Base-by-base conservation (phyloP, 35 echinoderm and acorn worm species). In the Eucidaris tribuloides region DNA sequence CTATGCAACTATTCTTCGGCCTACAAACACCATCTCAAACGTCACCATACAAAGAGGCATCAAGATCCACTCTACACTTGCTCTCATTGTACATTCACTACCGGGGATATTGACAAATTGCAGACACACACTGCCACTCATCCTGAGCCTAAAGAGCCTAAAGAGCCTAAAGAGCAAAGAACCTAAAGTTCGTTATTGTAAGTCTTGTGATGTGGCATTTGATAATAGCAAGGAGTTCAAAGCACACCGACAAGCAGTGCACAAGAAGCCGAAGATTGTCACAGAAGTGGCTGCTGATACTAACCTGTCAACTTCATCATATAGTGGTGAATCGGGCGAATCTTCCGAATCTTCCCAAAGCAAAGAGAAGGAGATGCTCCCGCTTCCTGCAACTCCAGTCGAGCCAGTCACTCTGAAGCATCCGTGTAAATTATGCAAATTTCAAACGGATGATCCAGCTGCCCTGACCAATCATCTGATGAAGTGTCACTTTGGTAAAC, bases 11-110 rank as follows among this genome's bases (percentile, higher is more conserved):
- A 94, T 46, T 70, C 87, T 2, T 90, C 92, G 1, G 92, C 92
- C 7, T 94, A 94, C 77, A 89, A 89, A 34, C 92, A 94, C 44
- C 92, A 94, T 29, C 57, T 94, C 32, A 89, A 85, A 45, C 81
- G 92, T 15, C 92, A 94, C 59, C 81, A 89, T 20, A 74, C 68
- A 27, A 89, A 83, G 62, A 66, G 79, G 1, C 87, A 89, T 48
- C 66, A 80, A 42, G 55, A 54, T 3, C 79, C 81, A 20, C 87
- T 89, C 17, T 77, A 85, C 34, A 70, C 46, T 20, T 94, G 92
- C 65, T 46, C 61, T 9, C 63, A 74, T 33, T 89, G 92, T 50
- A 78, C 72, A 9, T 84, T 90, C 59, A 81, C 81, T 33, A 89
- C 82, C 1, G 58, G 74, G 2, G 87, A 89, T n/a, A 87, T 82